A percentile compares a stretch with the other conserved stretches of the same genome.
Evolutionary conservation across 2,797 vertebrate species (phyloP).

Genomic region (Rousettus madagascariensis): DNA sequence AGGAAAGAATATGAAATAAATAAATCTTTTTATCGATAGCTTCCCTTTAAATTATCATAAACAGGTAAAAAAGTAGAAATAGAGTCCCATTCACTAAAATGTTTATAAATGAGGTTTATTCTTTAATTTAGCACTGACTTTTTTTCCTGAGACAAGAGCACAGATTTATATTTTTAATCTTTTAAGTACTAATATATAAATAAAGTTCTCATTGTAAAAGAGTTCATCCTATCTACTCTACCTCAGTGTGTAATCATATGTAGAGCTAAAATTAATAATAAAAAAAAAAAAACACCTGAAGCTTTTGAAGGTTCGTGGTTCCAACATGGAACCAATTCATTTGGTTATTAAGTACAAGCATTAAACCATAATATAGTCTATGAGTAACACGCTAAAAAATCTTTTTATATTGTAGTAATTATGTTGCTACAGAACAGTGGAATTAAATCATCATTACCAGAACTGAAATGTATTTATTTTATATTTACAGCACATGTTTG

Average conservation of each 20-base stretch:
- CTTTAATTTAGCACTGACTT: conserved; percentile 5
- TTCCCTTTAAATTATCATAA: background rate
- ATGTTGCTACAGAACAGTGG: background rate
- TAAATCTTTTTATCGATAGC: background rate
- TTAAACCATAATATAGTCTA: background rate
- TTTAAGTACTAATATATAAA: conserved; percentile 6
- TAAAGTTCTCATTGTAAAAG: background rate
- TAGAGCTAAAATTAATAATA: conserved; percentile 42
- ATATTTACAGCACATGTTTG: background rate
- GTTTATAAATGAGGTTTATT: conserved; percentile 14
- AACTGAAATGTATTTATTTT: conserved; percentile 24
- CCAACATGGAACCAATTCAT: background rate
- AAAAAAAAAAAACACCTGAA: background rate
- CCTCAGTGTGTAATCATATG: background rate
- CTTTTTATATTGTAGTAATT: background rate
- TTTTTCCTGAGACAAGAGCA: background rate
- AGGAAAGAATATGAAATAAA: conserved; percentile 4
- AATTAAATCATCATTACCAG: conserved; percentile 23
- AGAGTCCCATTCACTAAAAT: background rate
- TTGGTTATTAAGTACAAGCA: background rate
- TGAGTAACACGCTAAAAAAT: conserved; percentile 12
- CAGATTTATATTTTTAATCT: background rate
- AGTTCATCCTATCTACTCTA: background rate
- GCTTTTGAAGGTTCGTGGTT: background rate
- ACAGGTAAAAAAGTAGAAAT: background rate